These are phyloP conservation scores for Asteroscopus sphinx DNA, from an alignment of 2,888 invertebrate genomes.

Conservation along the genomic window DNA sequence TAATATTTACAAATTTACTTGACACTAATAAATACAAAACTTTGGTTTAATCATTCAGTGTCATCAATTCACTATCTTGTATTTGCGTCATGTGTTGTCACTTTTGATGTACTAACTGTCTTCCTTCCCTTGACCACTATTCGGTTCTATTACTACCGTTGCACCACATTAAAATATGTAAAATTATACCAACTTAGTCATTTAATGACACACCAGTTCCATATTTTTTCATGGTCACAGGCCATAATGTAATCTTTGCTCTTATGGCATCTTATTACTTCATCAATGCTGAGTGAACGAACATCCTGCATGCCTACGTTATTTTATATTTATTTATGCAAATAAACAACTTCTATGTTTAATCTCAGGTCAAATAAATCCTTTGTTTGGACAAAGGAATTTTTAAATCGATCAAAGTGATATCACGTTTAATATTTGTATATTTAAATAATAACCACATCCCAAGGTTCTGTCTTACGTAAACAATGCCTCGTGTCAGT, in stretches of 20 bases:
- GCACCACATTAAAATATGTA: slow-evolving; percentile 13
- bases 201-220: slow-evolving; percentile 25
- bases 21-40: too few species aligned
- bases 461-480: slow-evolving; percentile 29
- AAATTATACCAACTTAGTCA: slow-evolving; percentile 16
- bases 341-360: slow-evolving; percentile 29
- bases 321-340: slow-evolving; percentile 31
- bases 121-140: slow-evolving; percentile 1
- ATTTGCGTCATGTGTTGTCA: not conserved
- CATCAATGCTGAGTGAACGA: slow-evolving; percentile 1
- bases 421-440: slow-evolving; percentile 27
- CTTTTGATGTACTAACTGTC: not conserved
- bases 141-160: slow-evolving; percentile 1
- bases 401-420: slow-evolving; percentile 37
- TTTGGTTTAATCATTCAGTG: too few species aligned
- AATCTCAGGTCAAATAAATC: slow-evolving; percentile 31
- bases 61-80: too few species aligned
- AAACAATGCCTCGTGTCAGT: not conserved
- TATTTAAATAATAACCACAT: slow-evolving; percentile 30
- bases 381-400: slow-evolving; percentile 35
- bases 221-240: slow-evolving; percentile 24
- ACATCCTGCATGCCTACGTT: slow-evolving; percentile 9
- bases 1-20: too few species aligned
- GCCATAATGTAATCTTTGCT: slow-evolving; percentile 5
- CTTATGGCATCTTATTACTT: slow-evolving; percentile 3